Base-by-base conservation (phyloP, 1,140 invertebrate species). In the Episyrphus balteatus region DNA sequence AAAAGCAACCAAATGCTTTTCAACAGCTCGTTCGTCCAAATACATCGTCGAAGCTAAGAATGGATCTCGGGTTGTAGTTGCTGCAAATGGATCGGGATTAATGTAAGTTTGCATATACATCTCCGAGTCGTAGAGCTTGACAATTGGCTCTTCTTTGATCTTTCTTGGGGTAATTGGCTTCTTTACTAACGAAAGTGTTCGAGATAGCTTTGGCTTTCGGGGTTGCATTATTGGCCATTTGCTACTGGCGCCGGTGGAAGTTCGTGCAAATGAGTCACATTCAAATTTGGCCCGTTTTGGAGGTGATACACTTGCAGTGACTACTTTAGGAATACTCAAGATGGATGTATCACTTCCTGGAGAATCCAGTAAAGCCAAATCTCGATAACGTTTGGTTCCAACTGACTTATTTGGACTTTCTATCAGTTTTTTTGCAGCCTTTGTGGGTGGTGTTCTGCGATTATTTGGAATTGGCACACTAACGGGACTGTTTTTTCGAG, bases 1-100 rank as follows among this genome's bases (percentile, higher is more conserved):
- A 55, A 94, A 91, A 51, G 86, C 82, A 1, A 70, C 68, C 68
- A 89, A 84, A 62, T 92, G 86, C 50, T 83, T 81, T 41, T 83
- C 76, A 11, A 91, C 76, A 71, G 87, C 88, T 56, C 78, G 71
- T 54, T 86, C 81, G 66, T 90, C 85, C 61, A 86, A 83, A 58
- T 85, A 88, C 58, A 83, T 73, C 3, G 76, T 77, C 11, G 76
- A 73, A 5, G 76, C 75, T 34, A 78, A 54, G 55, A 86, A 86
- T 8, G 83, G 84, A 71, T 84, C 80, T 13, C 76, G 65, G 5
- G 77, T 80, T 18, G 74, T 77, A 3, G 75, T 79, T 6, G 79
- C 73, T 12, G 73, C 72, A 70, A 70, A 79, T 47, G 73, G 76
- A 72, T 80, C 75, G 7, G 73, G 71, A 62, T 75, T 69, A 14